Conservation (phyloP, 2,797 vertebrate species). For the Esox lucius region DNA sequence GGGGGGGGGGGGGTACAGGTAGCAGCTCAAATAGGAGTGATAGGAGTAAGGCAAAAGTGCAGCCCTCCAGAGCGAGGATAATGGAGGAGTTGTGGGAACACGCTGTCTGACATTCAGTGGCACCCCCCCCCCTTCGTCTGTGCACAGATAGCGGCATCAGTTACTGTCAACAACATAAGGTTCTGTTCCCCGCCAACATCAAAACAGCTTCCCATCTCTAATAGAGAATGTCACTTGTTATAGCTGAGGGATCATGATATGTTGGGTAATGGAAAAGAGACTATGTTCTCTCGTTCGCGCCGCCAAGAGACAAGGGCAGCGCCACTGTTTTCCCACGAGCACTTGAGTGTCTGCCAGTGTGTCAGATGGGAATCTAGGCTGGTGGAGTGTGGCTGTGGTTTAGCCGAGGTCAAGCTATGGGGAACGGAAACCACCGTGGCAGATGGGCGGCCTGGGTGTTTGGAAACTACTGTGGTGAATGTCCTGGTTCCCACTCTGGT, state of each 20-base stretch:
- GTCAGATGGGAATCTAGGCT: conserved; percentile 49
- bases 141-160: background rate
- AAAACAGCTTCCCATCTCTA: background rate
- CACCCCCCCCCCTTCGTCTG: background rate
- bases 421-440: conserved; percentile 23
- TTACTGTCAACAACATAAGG: background rate
- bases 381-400: conserved; percentile 25
- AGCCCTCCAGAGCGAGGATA: background rate
- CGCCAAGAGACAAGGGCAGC: conserved; percentile 47
- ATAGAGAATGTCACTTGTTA: conserved; percentile 9
- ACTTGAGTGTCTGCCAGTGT: conserved; percentile 43
- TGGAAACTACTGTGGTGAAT: conserved; percentile 29
- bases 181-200: background rate
- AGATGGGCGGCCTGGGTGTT: conserved; percentile 30
- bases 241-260: conserved; percentile 19
- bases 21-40: conserved; percentile 18
- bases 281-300: conserved; percentile 22
- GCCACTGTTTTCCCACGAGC: conserved; percentile 27
- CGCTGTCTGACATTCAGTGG: background rate
- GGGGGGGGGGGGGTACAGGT: background rate
- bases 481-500: background rate
- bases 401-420: conserved; percentile 45
- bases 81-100: background rate
- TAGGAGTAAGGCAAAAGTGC: background rate
- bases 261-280: conserved; percentile 29